phyloP scores from a whole-genome alignment of 2,113 vertebrate species.

The Pantherophis guttatus region DNA sequence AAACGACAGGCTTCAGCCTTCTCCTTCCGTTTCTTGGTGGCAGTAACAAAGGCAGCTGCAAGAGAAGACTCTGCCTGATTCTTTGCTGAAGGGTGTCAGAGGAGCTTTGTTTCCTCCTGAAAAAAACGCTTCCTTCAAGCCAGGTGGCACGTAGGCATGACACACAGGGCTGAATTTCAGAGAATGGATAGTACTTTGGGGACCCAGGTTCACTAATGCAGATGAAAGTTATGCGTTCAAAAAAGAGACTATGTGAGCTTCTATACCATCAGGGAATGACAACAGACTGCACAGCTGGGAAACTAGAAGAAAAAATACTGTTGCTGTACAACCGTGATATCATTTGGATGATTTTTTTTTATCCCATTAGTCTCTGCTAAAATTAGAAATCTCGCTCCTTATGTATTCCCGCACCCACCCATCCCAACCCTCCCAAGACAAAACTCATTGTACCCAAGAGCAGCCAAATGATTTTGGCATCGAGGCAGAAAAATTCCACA shows the following conservation, averaged over 20 bases:
- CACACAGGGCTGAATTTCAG: conserved; percentile 45
- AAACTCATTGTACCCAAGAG: not conserved
- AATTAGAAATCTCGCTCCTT: not conserved
- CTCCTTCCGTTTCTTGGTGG: conserved; percentile 51
- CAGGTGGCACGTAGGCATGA: conserved; percentile 60
- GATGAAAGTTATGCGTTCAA: conserved; percentile 42
- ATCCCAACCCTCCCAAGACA: not conserved
- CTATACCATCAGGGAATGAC: conserved; percentile 23
- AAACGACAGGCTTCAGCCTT: conserved; percentile 62
- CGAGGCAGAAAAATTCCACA: not conserved
- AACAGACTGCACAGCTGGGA: conserved; percentile 1
- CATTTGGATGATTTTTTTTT: not conserved
- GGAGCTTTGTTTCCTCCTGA: conserved; percentile 53
- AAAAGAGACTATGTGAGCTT: conserved; percentile 38
- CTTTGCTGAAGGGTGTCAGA: conserved; percentile 61
- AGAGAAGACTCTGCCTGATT: conserved; percentile 56
- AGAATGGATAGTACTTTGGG: conserved; percentile 51
- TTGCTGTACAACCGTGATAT: conserved; percentile 37
- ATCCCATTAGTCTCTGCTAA: conserved; percentile 8
- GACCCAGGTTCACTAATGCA: conserved; percentile 34
- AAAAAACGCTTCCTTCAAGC: conserved; percentile 53
- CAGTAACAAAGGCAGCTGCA: conserved; percentile 63
- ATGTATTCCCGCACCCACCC: not conserved
- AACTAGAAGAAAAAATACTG: conserved; percentile 6
- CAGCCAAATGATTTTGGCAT: not conserved